Percentiles rank a stretch among this genome's conserved stretches.
These are phyloP conservation scores for Eulemur mongoz DNA, from an alignment of 2,797 vertebrate genomes.

Conservation along the genomic window DNA sequence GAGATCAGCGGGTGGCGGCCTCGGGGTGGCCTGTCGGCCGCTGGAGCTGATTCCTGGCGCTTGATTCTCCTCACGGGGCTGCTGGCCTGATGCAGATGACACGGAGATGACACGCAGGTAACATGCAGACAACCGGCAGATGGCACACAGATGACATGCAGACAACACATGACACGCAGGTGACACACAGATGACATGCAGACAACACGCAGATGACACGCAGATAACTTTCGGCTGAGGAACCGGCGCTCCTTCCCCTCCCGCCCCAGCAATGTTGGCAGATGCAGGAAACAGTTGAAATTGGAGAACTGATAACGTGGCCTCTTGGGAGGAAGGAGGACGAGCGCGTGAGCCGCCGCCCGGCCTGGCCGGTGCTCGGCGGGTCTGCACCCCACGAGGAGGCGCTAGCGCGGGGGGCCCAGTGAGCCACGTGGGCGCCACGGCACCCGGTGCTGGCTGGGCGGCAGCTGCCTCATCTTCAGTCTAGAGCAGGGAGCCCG, in stretches of 20 bases:
- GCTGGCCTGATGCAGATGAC: not conserved
- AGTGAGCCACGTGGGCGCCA: not conserved
- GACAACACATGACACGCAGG: too few relatives aligned
- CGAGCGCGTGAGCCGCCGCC: not conserved
- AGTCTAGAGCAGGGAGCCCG: not conserved
- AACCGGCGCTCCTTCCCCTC: too few relatives aligned
- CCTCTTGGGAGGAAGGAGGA: not conserved
- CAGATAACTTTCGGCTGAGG: not conserved
- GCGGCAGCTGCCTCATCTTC: not conserved
- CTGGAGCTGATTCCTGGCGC: not conserved
- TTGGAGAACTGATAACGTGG: fast-evolving
- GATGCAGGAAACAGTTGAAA: not conserved
- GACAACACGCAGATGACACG: too few relatives aligned
- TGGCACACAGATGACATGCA: too few relatives aligned
- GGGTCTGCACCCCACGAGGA: not conserved
- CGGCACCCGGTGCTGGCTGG: not conserved
- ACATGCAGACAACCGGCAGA: too few relatives aligned
- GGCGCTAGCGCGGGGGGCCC: not conserved
- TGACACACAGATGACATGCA: too few relatives aligned
- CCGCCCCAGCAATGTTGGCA: too few relatives aligned
- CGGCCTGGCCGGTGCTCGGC: not conserved
- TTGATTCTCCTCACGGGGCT: fast-evolving
- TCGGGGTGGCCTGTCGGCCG: fast-evolving
- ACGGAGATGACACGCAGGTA: too few relatives aligned
- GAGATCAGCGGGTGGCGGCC: fast-evolving